Conservation (phyloP, 2,113 vertebrate genomes). For the Cynocephalus volans region DNA sequence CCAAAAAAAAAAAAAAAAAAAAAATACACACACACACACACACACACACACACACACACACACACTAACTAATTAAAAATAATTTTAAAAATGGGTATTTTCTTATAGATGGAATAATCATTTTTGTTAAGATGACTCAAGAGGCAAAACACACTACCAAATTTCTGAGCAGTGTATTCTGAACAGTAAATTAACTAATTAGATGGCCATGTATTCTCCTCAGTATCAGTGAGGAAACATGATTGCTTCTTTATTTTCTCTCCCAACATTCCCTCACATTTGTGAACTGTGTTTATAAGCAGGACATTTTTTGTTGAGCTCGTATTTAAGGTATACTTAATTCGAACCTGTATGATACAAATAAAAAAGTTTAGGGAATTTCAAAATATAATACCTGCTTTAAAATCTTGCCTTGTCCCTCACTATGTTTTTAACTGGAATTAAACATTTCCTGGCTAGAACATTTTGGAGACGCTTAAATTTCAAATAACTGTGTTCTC, state of each 20-base stretch:
- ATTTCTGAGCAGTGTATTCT: constrained; percentile 28
- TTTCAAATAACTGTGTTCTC: constrained; percentile 37
- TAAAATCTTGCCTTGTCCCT: constrained; percentile 34
- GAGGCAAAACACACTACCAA: constrained; percentile 13
- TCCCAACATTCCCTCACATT: not conserved
- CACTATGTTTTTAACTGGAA: constrained; percentile 45
- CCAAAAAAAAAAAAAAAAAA: too few relatives aligned
- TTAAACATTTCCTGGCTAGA: constrained; percentile 19
- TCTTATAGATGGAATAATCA: not conserved
- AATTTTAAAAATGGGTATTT: constrained; percentile 44
- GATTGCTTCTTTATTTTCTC: not conserved
- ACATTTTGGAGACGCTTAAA: not conserved
- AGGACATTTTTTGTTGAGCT: not conserved
- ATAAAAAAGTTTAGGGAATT: constrained; percentile 4
- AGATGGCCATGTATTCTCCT: not conserved
- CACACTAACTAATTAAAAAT: too few relatives aligned
- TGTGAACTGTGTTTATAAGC: constrained; percentile 27
- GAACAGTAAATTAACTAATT: constrained; percentile 39
- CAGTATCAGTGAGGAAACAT: not conserved
- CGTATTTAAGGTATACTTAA: not conserved
- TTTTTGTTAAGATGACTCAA: constrained; percentile 32
- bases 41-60: too few relatives aligned
- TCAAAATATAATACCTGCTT: not conserved
- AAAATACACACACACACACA: too few relatives aligned
- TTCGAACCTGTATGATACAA: not conserved